Conservation (phyloP, 2,888 invertebrate genomes). For the Eustalomyia histrio region DNA sequence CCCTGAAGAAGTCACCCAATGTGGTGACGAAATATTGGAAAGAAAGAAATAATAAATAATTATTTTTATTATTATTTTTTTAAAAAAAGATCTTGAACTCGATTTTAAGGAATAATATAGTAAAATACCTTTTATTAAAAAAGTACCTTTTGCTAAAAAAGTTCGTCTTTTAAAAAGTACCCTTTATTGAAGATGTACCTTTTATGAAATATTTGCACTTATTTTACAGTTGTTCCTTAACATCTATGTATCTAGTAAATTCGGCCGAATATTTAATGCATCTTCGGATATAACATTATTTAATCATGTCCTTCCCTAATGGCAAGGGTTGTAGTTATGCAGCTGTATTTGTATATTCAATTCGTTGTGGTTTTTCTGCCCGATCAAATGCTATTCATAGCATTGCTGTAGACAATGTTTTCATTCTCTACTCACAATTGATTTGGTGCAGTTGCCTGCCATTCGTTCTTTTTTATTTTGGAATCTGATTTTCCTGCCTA, state of each 20-base stretch:
- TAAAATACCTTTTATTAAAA: too few species aligned
- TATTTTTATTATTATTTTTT: too few species aligned
- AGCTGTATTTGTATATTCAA: slow-evolving; percentile 19
- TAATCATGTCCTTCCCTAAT: background rate
- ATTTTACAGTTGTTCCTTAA: too few species aligned
- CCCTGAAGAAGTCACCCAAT: too few species aligned
- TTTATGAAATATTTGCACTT: too few species aligned
- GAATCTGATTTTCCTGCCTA: slow-evolving; percentile 50
- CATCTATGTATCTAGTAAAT: background rate
- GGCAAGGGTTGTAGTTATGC: background rate
- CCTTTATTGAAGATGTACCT: too few species aligned
- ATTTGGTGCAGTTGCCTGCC: slow-evolving; percentile 52
- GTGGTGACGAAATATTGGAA: too few species aligned
- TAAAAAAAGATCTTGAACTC: too few species aligned
- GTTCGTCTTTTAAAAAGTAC: too few species aligned
- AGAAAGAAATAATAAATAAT: too few species aligned
- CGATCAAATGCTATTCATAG: slow-evolving; percentile 54
- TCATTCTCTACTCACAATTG: slow-evolving; percentile 41
- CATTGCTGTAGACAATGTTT: slow-evolving; percentile 55
- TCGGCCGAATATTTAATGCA: background rate
- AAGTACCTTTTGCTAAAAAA: too few species aligned
- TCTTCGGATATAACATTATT: background rate
- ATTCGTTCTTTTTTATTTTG: slow-evolving; percentile 19
- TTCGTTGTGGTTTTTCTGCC: slow-evolving; percentile 58
- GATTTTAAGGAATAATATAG: too few species aligned